These are phyloP conservation scores for Platalea minor DNA, from an alignment of 2,797 vertebrate genomes.

Conservation along the genomic window DNA sequence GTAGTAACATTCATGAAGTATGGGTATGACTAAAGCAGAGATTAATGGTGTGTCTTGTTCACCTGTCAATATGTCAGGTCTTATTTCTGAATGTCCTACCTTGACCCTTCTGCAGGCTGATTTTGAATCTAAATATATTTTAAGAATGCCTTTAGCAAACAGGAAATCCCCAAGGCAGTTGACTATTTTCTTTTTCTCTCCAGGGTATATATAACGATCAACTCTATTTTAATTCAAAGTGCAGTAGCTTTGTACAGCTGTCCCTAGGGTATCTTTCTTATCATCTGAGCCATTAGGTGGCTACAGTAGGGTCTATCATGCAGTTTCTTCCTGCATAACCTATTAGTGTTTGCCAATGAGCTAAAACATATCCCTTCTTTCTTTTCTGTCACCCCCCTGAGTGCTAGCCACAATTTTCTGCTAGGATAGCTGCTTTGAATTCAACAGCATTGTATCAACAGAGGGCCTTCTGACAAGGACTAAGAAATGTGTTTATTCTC, in stretches of 20 bases:
- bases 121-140: background rate
- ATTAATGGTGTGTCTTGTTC: background rate
- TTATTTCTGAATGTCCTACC: background rate
- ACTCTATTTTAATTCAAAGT: background rate
- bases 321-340: background rate
- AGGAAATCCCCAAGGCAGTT: background rate
- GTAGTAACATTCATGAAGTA: background rate
- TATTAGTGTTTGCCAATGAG: background rate
- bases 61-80: background rate
- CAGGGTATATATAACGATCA: background rate
- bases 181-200: background rate
- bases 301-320: background rate
- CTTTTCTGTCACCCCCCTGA: background rate
- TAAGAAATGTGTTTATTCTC: background rate
- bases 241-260: background rate
- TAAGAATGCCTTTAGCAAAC: background rate
- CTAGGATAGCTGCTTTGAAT: background rate
- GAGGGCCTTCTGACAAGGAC: background rate
- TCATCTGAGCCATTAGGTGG: background rate
- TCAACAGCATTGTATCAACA: background rate
- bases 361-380: background rate
- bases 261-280: background rate
- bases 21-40: background rate
- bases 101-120: background rate
- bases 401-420: background rate